These are phyloP conservation scores for Leucoptera coffeella DNA, from an alignment of 2,888 invertebrate species.

Conservation along the genomic window DNA sequence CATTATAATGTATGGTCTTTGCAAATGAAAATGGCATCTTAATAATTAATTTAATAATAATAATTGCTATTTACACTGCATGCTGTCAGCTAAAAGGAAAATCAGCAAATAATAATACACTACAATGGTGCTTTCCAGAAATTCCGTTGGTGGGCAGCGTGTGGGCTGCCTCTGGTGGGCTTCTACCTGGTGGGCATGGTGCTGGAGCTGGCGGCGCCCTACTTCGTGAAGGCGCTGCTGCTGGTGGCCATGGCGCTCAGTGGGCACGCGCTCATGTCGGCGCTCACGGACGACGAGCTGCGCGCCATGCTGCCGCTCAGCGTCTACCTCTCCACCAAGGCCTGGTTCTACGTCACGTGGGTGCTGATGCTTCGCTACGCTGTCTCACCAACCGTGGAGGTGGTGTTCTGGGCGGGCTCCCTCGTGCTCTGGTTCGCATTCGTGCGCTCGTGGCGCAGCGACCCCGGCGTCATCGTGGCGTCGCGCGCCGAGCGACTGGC, in stretches of 20 bases:
- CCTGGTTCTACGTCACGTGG: conserved; percentile 95
- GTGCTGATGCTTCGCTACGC: conserved; percentile 53
- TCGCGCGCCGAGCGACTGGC: too few relatives aligned
- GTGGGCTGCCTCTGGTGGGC: conserved; percentile 79
- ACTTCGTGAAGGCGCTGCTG: conserved; percentile 61
- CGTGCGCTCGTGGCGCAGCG: conserved; percentile 84
- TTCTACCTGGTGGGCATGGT: conserved; percentile 85
- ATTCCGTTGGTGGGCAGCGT: conserved; percentile 83
- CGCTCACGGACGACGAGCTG: conserved; percentile 80
- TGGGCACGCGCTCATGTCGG: conserved; percentile 68
- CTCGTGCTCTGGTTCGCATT: conserved; percentile 82
- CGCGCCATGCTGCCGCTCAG: conserved; percentile 86
- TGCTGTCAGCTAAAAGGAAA: too few relatives aligned
- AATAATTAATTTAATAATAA: too few relatives aligned
- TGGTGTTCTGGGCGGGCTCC: conserved; percentile 63
- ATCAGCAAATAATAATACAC: too few relatives aligned
- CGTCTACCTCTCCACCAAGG: conserved; percentile 90
- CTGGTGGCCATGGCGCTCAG: conserved; percentile 64
- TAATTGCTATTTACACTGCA: too few relatives aligned
- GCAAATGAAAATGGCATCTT: too few relatives aligned
- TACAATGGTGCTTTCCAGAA: too few relatives aligned
- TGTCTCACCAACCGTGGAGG: conserved; percentile 42
- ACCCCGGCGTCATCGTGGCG: conserved; percentile 87
- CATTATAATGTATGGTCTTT: too few relatives aligned
- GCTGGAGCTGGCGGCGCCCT: conserved; percentile 63